Conservation (phyloP, 2,888 invertebrate genomes). For the Calameuta filiformis region DNA sequence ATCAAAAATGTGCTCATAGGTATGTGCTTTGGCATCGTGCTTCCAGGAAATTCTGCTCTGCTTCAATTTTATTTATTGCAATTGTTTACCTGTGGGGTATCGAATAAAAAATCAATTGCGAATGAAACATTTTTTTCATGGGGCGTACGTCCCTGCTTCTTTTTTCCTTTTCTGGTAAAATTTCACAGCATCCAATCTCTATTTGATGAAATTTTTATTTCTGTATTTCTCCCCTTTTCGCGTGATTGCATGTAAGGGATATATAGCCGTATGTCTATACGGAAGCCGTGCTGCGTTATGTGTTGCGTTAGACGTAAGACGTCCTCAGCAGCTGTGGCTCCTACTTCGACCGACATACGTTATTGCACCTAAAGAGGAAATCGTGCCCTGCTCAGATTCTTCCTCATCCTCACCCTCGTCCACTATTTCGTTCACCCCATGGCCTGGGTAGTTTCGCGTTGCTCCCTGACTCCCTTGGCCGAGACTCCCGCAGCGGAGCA, state of each 20-base stretch:
- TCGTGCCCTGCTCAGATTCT: background rate
- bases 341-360: conserved; percentile 24
- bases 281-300: background rate
- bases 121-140: background rate
- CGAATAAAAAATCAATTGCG: background rate
- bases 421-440: background rate
- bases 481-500: conserved; percentile 34
- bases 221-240: too few species aligned
- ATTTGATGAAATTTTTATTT: background rate
- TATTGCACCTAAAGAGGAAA: conserved; percentile 29
- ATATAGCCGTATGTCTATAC: background rate
- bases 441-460: background rate
- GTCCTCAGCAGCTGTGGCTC: conserved; percentile 4
- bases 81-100: background rate
- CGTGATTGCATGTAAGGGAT: too few species aligned
- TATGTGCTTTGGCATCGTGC: background rate
- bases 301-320: background rate
- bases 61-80: background rate
- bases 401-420: background rate
- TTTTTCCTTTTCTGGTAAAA: background rate
- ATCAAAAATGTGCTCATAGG: background rate
- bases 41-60: background rate
- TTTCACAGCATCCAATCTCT: background rate
- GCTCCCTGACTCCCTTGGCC: background rate
- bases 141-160: background rate